Conservation (phyloP, 2,797 vertebrate species). For the Xenentodon cancila region DNA sequence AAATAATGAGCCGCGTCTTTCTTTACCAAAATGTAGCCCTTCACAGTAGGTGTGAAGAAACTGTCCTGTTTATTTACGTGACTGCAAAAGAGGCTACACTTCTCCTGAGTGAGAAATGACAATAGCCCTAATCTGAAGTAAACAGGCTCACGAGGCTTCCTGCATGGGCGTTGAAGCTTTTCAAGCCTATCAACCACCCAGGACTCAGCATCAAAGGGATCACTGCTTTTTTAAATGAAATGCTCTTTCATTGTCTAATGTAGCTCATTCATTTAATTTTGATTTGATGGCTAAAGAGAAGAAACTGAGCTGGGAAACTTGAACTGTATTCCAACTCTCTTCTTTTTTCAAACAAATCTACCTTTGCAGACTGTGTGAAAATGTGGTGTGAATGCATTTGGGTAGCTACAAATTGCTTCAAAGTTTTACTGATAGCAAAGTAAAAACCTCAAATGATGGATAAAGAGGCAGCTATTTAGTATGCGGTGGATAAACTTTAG, state of each 20-base stretch:
- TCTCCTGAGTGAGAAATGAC: slow-evolving; percentile 61
- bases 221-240: slow-evolving; percentile 73
- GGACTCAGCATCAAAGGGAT: slow-evolving; percentile 64
- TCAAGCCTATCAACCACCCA: slow-evolving; percentile 60
- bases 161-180: slow-evolving; percentile 37
- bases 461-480: slow-evolving; percentile 63
- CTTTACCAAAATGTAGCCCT: slow-evolving; percentile 8
- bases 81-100: slow-evolving; percentile 27
- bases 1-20: neutral
- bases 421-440: slow-evolving; percentile 68
- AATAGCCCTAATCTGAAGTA: slow-evolving; percentile 61
- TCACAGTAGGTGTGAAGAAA: slow-evolving; percentile 4
- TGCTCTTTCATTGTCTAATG: slow-evolving; percentile 65
- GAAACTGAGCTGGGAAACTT: slow-evolving; percentile 71
- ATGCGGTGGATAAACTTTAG: slow-evolving; percentile 50
- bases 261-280: slow-evolving; percentile 75
- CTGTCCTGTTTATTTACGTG: slow-evolving; percentile 37
- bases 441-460: slow-evolving; percentile 55
- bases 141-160: slow-evolving; percentile 59
- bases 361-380: slow-evolving; percentile 50
- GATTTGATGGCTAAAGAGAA: slow-evolving; percentile 60
- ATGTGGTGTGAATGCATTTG: slow-evolving; percentile 50
- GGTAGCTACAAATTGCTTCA: slow-evolving; percentile 59
- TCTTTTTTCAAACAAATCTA: slow-evolving; percentile 63
- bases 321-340: slow-evolving; percentile 52